phyloP scores from a whole-genome alignment of 35 echinoderm and acorn worm genomes.

The Acanthaster planci region DNA sequence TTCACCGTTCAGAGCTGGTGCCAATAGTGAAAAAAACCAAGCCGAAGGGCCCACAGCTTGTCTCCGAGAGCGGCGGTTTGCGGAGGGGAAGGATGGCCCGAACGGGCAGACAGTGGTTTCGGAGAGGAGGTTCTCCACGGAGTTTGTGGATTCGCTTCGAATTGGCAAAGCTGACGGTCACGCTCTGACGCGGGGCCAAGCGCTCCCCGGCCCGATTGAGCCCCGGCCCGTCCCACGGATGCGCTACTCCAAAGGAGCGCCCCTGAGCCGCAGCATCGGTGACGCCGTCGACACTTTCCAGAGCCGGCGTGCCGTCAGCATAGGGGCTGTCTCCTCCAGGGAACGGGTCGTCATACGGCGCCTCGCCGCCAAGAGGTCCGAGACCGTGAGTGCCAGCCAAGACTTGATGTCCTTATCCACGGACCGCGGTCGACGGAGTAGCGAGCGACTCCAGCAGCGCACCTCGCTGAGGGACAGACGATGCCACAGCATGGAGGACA shows the following conservation, averaged over 20 bases:
- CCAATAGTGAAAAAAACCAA: background rate
- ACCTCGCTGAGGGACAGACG: background rate
- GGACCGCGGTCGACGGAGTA: background rate
- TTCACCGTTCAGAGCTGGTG: background rate
- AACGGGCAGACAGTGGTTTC: background rate
- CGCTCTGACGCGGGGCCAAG: background rate
- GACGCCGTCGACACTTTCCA: background rate
- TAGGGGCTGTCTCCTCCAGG: constrained; percentile 8
- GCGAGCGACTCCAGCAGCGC: background rate
- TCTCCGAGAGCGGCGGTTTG: background rate
- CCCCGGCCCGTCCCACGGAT: background rate
- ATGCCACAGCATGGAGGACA: background rate
- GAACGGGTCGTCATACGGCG: constrained; percentile 35
- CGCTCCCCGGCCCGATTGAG: background rate
- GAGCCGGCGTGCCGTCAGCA: background rate
- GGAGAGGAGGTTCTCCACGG: background rate
- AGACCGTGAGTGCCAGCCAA: background rate
- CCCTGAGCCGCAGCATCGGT: background rate
- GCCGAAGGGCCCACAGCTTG: background rate
- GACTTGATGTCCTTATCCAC: background rate
- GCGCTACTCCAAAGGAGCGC: background rate
- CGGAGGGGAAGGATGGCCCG: background rate
- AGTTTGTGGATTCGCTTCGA: constrained; percentile 3
- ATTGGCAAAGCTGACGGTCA: background rate
- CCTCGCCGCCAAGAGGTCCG: constrained; percentile 22